Conservation (phyloP, 2,797 vertebrate genomes). For the Fistularia tabacaria region DNA sequence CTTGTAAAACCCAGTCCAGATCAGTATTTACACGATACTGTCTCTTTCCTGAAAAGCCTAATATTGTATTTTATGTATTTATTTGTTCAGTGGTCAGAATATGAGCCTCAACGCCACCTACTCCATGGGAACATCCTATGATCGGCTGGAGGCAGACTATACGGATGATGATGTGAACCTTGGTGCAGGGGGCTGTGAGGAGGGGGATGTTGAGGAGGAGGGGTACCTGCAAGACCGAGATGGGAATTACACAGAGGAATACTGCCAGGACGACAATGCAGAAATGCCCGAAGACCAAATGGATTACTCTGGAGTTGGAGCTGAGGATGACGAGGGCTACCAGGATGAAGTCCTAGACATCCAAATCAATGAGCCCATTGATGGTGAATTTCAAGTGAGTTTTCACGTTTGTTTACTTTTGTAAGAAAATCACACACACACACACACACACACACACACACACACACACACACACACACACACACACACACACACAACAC, state of each 20-base stretch:
- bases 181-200: constrained; percentile 74
- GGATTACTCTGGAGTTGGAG: constrained; percentile 80
- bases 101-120: constrained; percentile 82
- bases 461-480: constrained; percentile 9
- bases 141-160: constrained; percentile 78
- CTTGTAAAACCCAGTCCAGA: background rate
- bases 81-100: constrained; percentile 74
- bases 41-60: background rate
- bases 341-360: constrained; percentile 93
- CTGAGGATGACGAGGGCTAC: constrained; percentile 79
- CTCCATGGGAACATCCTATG: constrained; percentile 76
- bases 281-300: constrained; percentile 81
- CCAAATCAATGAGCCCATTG: constrained; percentile 92
- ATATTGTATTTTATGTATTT: constrained; percentile 12
- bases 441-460: background rate
- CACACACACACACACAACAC: constrained; percentile 8
- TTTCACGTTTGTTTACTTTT: constrained; percentile 27
- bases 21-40: too few relatives aligned
- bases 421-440: constrained; percentile 4
- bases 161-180: constrained; percentile 79
- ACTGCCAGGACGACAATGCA: constrained; percentile 71
- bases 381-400: constrained; percentile 93
- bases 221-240: constrained; percentile 74
- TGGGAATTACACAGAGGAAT: constrained; percentile 77
- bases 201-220: constrained; percentile 50